A percentile compares a stretch with the other conserved stretches of the same genome.
Conservation (phyloP, 2,113 vertebrate species). For the Oenanthe melanoleuca region DNA sequence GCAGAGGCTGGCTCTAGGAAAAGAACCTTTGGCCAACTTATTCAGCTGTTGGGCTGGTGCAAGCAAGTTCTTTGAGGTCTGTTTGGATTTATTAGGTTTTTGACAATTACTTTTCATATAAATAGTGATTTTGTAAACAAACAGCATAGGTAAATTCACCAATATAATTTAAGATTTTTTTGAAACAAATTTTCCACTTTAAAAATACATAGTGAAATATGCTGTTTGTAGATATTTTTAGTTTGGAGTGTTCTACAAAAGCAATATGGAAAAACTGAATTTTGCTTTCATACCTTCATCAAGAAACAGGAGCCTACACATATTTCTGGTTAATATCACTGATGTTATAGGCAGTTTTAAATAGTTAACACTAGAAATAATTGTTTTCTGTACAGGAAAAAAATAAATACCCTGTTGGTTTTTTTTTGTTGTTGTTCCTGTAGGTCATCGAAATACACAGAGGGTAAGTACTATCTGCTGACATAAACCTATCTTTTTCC, state of each 20-base stretch:
- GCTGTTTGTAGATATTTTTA: background rate
- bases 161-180: background rate
- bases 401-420: background rate
- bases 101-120: background rate
- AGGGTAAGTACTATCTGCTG: conserved; percentile 31
- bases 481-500: background rate
- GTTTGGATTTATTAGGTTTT: background rate
- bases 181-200: background rate
- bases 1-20: background rate
- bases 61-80: background rate
- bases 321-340: background rate
- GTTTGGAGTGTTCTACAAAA: background rate
- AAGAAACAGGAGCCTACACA: background rate
- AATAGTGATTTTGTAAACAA: background rate
- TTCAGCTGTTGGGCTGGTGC: background rate
- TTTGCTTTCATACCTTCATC: background rate
- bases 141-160: background rate
- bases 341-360: background rate
- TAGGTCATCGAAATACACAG: conserved; percentile 64
- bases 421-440: background rate
- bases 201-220: background rate
- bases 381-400: background rate
- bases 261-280: background rate
- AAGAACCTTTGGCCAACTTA: background rate
- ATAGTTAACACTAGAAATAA: background rate